Conservation (phyloP, 2,888 invertebrate species). For the Tuta absoluta region DNA sequence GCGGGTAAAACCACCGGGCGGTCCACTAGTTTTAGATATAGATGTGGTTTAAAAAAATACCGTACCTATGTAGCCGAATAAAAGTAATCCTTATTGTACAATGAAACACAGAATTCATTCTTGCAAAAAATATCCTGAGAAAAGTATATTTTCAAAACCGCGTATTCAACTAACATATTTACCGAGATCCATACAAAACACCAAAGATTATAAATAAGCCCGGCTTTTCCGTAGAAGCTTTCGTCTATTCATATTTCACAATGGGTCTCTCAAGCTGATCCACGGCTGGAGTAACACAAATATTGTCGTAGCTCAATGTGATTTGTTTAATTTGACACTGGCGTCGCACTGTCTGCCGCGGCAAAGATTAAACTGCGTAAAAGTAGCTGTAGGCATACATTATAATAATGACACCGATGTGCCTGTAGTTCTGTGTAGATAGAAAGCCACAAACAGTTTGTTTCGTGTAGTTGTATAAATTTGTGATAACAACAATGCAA, state of each 20-base stretch:
- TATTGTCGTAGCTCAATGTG: conserved; percentile 69
- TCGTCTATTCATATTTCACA: background rate
- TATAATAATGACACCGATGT: background rate
- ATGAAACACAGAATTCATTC: no score
- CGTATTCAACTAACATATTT: background rate
- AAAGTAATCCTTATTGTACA: no score
- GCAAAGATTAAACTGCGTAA: conserved; percentile 47
- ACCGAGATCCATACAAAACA: background rate
- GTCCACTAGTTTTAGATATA: no score
- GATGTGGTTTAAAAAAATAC: no score
- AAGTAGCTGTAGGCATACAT: conserved; percentile 4
- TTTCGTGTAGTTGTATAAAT: no score
- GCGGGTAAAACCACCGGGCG: no score
- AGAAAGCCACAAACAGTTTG: no score
- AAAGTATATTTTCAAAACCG: no score
- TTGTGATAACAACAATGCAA: no score
- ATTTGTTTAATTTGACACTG: conserved; percentile 75
- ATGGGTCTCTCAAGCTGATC: conserved; percentile 26
- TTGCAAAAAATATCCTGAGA: no score
- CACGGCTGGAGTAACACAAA: conserved; percentile 56
- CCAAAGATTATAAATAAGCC: background rate
- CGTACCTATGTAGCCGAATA: no score
- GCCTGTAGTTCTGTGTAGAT: no score
- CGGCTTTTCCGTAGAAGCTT: background rate
- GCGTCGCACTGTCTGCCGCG: conserved; percentile 48